Percentiles rank a stretch among this genome's conserved stretches.
phyloP scores from a whole-genome alignment of 2,888 invertebrate species.

The Ethmia dodecea region DNA sequence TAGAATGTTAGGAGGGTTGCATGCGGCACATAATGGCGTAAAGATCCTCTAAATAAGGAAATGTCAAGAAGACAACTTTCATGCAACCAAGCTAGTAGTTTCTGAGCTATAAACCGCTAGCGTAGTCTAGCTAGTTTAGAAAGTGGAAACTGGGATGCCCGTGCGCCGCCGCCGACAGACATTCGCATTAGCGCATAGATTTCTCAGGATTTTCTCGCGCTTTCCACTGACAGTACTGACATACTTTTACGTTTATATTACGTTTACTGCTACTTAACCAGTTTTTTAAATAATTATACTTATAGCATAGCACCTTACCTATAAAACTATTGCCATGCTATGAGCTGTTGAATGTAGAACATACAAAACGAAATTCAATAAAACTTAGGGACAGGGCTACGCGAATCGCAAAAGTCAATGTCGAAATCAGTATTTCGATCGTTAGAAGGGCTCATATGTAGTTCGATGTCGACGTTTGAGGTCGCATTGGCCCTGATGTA shows the following conservation, averaged over 20 bases:
- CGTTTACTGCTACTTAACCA: neutral
- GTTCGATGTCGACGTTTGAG: slow-evolving; percentile 67
- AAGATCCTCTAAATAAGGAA: slow-evolving; percentile 41
- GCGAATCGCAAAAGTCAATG: slow-evolving; percentile 60
- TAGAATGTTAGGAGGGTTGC: neutral
- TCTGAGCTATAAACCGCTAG: slow-evolving; percentile 65
- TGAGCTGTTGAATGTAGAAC: slow-evolving; percentile 2
- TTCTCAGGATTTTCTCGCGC: slow-evolving; percentile 75
- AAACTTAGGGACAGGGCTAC: slow-evolving; percentile 52
- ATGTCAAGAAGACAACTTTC: slow-evolving; percentile 64
- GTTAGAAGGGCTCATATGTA: slow-evolving; percentile 69
- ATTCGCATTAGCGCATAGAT: slow-evolving; percentile 61
- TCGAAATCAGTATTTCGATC: slow-evolving; percentile 54
- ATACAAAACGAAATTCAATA: slow-evolving; percentile 8
- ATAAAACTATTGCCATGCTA: too few species aligned
- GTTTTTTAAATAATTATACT: too few species aligned
- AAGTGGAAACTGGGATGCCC: slow-evolving; percentile 67
- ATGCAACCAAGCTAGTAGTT: slow-evolving; percentile 49
- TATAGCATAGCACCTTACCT: too few species aligned
- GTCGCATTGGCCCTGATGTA: slow-evolving; percentile 58
- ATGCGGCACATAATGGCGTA: slow-evolving; percentile 1
- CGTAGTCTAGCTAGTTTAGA: slow-evolving; percentile 64
- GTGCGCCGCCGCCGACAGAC: slow-evolving; percentile 32
- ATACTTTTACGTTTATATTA: slow-evolving; percentile 46
- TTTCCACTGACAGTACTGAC: slow-evolving; percentile 76